phyloP scores from a whole-genome alignment of 2,888 invertebrate genomes.

The Parnassius smintheus region DNA sequence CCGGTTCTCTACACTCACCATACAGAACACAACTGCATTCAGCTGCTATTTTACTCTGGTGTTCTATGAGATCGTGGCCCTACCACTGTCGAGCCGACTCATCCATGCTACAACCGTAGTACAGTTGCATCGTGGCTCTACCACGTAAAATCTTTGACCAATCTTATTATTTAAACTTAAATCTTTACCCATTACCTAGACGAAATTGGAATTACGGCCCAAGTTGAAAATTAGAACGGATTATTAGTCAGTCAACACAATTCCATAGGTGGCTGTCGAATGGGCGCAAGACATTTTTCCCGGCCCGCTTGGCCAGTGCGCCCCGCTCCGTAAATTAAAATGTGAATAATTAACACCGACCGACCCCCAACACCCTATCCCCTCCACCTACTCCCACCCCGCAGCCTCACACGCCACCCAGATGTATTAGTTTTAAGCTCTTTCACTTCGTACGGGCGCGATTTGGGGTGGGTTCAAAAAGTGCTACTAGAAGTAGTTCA shows the following conservation, averaged over 20 bases:
- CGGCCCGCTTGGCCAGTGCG: conserved; percentile 55
- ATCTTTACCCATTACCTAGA: neutral
- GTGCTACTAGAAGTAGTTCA: conserved; percentile 53
- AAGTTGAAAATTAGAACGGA: conserved; percentile 30
- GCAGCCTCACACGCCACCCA: conserved; percentile 51
- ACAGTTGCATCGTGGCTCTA: no score
- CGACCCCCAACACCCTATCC: conserved; percentile 41
- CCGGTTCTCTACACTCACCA: no score
- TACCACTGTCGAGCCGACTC: no score
- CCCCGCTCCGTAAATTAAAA: conserved; percentile 78
- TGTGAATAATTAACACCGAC: conserved; percentile 78
- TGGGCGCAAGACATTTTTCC: conserved; percentile 75
- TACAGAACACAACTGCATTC: no score
- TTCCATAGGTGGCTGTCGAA: conserved; percentile 61
- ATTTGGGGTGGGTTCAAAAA: conserved; percentile 57
- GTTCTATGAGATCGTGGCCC: no score
- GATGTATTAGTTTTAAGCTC: conserved; percentile 79
- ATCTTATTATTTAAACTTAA: no score
- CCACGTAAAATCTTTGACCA: no score
- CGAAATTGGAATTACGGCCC: conserved; percentile 6
- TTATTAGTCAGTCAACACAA: conserved; percentile 32
- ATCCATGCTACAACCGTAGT: no score
- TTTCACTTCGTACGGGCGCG: conserved; percentile 62
- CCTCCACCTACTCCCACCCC: conserved; percentile 36
- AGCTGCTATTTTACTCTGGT: no score